phyloP scores from a whole-genome alignment of 2,113 vertebrate species.

The Herpetotheres cachinnans region DNA sequence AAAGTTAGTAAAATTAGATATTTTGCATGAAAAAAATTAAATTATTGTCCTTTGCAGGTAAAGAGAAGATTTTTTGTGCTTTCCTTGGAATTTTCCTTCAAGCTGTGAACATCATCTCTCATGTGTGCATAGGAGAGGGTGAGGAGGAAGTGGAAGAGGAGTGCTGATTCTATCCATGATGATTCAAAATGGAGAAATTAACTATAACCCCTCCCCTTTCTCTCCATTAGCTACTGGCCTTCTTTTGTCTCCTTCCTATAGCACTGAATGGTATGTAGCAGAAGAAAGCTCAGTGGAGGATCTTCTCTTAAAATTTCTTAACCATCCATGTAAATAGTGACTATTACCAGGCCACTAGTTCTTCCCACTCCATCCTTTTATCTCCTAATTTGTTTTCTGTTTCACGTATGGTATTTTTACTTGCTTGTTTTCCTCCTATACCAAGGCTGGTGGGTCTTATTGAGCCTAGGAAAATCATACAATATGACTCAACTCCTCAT shows the following conservation, averaged over 20 bases:
- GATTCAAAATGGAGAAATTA: not conserved
- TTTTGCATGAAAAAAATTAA: not conserved
- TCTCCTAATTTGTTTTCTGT: not conserved
- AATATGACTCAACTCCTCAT: not conserved
- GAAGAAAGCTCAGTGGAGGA: not conserved
- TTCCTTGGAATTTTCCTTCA: not conserved
- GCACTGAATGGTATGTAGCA: not conserved
- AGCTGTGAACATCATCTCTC: not conserved
- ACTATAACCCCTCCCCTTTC: not conserved
- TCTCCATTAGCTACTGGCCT: not conserved
- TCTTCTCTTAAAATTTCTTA: not conserved
- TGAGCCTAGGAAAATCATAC: not conserved
- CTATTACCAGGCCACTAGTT: accelerated
- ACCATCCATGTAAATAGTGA: not conserved
- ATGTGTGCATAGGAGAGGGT: not conserved
- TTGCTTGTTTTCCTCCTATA: not conserved
- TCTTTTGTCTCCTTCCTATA: not conserved
- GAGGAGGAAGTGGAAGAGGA: not conserved
- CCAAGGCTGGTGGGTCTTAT: not conserved
- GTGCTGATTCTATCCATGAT: not conserved
- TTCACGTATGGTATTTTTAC: not conserved
- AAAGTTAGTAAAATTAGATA: not conserved
- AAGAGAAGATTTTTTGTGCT: not conserved
- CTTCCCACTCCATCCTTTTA: not conserved
- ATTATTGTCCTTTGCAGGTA: not conserved